phyloP scores from a whole-genome alignment of 1,140 invertebrate genomes.

The Saccostrea glomerata region DNA sequence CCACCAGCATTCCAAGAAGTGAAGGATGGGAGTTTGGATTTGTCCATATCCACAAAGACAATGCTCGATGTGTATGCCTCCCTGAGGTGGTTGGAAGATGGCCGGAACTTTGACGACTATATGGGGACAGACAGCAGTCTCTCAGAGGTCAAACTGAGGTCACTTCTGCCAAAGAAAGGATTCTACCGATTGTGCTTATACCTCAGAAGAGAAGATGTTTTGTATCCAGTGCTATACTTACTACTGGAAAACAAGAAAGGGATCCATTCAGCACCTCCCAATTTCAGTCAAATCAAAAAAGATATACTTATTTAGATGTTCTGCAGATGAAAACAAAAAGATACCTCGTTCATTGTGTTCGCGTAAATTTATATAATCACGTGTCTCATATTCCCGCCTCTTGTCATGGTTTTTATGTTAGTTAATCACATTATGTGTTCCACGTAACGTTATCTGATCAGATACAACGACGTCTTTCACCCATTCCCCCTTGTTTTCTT shows the following conservation, averaged over 20 bases:
- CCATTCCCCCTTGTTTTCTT: no score
- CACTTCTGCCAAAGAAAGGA: constrained; percentile 4
- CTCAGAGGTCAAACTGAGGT: not conserved
- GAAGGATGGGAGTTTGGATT: constrained; percentile 3
- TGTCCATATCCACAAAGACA: not conserved
- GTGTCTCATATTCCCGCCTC: no score
- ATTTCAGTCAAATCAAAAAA: not conserved
- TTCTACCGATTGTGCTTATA: not conserved
- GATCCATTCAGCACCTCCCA: not conserved
- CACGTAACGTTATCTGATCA: no score
- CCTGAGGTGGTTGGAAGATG: not conserved
- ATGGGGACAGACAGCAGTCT: not conserved
- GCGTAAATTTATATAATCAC: no score
- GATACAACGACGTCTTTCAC: no score
- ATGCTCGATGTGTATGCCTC: not conserved
- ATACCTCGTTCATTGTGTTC: no score
- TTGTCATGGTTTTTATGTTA: no score
- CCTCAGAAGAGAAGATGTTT: not conserved
- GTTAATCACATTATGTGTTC: no score
- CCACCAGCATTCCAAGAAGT: not conserved
- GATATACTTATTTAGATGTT: not conserved
- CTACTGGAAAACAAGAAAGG: not conserved
- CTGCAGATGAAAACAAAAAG: not conserved
- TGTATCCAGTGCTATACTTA: not conserved
- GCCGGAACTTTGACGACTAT: not conserved